Conservation (phyloP, 2,888 invertebrate species). For the Catocala nupta region DNA sequence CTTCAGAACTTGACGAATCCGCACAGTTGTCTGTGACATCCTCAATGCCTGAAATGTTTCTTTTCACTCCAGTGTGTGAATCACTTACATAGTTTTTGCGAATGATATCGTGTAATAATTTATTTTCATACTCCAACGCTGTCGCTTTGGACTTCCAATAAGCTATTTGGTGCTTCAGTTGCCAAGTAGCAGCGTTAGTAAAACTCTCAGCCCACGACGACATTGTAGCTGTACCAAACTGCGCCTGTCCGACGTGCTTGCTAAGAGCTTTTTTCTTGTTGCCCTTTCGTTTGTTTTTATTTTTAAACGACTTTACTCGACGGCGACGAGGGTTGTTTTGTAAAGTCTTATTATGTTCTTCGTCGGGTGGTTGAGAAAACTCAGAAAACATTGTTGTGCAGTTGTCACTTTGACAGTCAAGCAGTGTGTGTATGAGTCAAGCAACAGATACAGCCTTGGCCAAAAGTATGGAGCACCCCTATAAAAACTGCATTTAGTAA, state of each 20-base stretch:
- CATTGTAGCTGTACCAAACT: constrained; percentile 63
- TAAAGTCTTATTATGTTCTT: constrained; percentile 41
- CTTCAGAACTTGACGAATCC: constrained; percentile 56
- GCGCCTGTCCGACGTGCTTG: constrained; percentile 36
- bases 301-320: constrained; percentile 55
- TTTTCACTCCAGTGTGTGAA: constrained; percentile 1
- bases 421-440: too few relatives aligned
- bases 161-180: constrained; percentile 86
- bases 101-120: constrained; percentile 84
- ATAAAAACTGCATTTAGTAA: too few relatives aligned
- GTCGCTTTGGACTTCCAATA: constrained; percentile 88
- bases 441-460: too few relatives aligned
- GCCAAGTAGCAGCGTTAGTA: constrained; percentile 78
- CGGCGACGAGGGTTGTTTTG: constrained; percentile 47
- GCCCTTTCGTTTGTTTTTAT: constrained; percentile 57
- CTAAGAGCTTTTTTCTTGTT: constrained; percentile 41
- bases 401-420: neutral
- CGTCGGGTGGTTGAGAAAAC: constrained; percentile 62
- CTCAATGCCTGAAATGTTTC: constrained; percentile 23
- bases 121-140: constrained; percentile 87
- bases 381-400: constrained; percentile 58
- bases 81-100: constrained; percentile 60
- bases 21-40: constrained; percentile 44
- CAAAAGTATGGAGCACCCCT: too few relatives aligned
- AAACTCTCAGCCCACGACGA: constrained; percentile 78